Evolutionary conservation across 2,113 vertebrate species (phyloP).

Genomic region (Petrocephalus zakoni): DNA sequence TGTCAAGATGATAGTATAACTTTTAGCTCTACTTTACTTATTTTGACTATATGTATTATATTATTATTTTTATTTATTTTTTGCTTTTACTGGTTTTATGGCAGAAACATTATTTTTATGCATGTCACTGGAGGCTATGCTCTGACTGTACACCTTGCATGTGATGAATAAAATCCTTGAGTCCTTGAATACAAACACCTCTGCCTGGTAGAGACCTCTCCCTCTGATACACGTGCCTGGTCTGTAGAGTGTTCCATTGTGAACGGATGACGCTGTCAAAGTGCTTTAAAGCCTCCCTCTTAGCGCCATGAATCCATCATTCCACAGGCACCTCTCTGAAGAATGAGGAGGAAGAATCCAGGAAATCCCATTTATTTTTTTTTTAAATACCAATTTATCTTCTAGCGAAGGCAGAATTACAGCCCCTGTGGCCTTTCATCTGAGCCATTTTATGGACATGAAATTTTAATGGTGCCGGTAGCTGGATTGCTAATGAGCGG

Average conservation of each 20-base stretch:
- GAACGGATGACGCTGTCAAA: neutral
- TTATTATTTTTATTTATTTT: too few species aligned
- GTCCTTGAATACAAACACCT: neutral
- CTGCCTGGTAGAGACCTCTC: neutral
- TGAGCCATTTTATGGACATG: neutral
- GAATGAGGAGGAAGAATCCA: neutral
- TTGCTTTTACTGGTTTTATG: neutral
- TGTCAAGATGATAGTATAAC: too few species aligned
- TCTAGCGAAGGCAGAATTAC: neutral
- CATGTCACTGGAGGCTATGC: neutral
- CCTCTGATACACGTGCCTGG: neutral
- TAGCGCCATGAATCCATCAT: neutral
- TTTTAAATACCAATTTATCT: neutral
- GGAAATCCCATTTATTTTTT: conserved; percentile 13
- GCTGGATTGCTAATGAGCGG: conserved; percentile 3
- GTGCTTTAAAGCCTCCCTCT: neutral
- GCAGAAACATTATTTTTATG: neutral
- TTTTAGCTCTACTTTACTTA: too few species aligned
- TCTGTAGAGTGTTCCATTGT: neutral
- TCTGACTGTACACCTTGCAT: too few species aligned
- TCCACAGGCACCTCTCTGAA: neutral
- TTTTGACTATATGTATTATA: too few species aligned
- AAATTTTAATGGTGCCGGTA: conserved; percentile 8
- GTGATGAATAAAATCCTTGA: neutral
- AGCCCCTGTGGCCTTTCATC: neutral